phyloP scores from a whole-genome alignment of 1,140 invertebrate genomes.

The Meteorus sp. region DNA sequence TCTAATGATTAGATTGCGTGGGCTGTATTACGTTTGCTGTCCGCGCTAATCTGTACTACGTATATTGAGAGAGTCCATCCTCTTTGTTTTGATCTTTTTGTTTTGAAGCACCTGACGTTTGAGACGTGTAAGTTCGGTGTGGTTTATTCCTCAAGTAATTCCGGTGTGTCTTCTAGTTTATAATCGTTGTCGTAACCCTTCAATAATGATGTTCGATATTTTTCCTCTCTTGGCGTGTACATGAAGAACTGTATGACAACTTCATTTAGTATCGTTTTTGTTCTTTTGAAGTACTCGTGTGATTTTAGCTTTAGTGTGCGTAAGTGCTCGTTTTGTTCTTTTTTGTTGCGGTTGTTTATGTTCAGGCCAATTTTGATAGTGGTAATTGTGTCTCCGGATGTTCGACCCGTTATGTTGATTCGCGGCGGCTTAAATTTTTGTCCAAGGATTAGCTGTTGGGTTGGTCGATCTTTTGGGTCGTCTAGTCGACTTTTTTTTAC shows the following conservation, averaged over 20 bases:
- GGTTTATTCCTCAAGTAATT: background rate
- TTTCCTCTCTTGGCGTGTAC: constrained; percentile 12
- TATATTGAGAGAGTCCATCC: constrained; percentile 20
- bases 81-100: constrained; percentile 7
- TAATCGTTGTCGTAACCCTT: constrained; percentile 26
- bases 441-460: too few species aligned
- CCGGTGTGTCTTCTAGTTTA: constrained; percentile 8
- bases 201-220: constrained; percentile 16
- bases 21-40: constrained; percentile 10
- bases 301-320: background rate
- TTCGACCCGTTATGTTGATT: background rate
- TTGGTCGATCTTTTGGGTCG: too few species aligned
- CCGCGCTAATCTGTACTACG: constrained; percentile 18
- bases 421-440: background rate
- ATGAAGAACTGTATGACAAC: background rate
- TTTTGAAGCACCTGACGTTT: constrained; percentile 10
- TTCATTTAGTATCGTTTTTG: background rate
- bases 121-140: constrained; percentile 7
- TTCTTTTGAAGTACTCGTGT: background rate
- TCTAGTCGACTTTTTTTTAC: too few species aligned
- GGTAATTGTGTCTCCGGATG: background rate
- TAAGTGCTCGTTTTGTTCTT: background rate
- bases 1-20: constrained; percentile 16
- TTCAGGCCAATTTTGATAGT: background rate
- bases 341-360: background rate